phyloP scores from a whole-genome alignment of 2,888 invertebrate species.

The Oscheius sp. region DNA sequence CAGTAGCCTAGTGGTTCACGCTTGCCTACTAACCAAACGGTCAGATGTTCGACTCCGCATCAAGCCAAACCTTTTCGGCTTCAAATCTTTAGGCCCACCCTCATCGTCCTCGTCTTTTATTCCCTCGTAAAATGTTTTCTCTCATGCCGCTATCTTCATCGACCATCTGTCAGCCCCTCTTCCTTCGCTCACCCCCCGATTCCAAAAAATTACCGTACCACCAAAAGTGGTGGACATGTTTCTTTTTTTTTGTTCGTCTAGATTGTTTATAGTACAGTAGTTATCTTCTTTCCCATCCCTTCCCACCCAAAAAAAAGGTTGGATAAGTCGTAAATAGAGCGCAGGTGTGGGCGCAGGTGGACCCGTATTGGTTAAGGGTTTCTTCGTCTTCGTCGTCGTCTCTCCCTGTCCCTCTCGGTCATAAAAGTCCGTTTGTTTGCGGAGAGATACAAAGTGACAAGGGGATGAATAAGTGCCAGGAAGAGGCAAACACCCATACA shows the following conservation, averaged over 20 bases:
- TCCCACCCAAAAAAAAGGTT: conserved; percentile 13
- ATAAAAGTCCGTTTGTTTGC: conserved; percentile 38
- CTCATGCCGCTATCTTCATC: conserved; percentile 28
- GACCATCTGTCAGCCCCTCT: conserved; percentile 24
- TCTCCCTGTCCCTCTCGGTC: conserved; percentile 6
- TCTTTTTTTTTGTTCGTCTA: too few relatives aligned
- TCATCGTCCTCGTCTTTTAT: conserved; percentile 33
- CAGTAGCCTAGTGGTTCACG: too few relatives aligned
- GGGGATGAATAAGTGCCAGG: conserved; percentile 19
- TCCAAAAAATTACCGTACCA: conserved; percentile 16
- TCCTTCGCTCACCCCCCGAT: neutral
- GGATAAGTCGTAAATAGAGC: conserved; percentile 22
- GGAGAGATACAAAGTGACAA: conserved; percentile 33
- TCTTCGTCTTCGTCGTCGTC: neutral
- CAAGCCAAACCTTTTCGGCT: neutral
- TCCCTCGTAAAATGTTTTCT: conserved; percentile 33
- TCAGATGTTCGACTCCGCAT: neutral
- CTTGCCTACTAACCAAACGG: neutral
- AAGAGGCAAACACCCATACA: conserved; percentile 22
- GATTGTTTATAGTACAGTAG: neutral
- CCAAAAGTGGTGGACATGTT: neutral
- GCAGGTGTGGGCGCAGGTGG: conserved; percentile 36
- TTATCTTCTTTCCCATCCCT: neutral
- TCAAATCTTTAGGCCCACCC: neutral
- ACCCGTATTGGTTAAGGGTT: neutral